phyloP scores from a whole-genome alignment of 2,888 invertebrate genomes.

The Mythimna ferrago region DNA sequence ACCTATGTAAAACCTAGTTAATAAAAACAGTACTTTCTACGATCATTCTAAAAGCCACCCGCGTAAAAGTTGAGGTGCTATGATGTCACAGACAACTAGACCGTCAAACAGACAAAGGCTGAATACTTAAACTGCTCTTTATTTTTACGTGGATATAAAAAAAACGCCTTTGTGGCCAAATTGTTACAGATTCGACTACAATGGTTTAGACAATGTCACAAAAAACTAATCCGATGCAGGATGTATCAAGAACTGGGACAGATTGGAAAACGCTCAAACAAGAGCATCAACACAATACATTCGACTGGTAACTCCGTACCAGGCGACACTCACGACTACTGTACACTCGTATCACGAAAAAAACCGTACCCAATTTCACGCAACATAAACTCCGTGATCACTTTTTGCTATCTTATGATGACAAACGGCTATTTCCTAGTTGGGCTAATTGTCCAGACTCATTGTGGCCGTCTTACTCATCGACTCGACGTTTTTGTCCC shows the following conservation, averaged over 20 bases:
- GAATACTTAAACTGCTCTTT: constrained; percentile 1
- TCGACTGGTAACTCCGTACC: constrained; percentile 37
- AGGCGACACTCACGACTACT: constrained; percentile 59
- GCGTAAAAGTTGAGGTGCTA: not conserved
- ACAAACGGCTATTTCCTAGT: constrained; percentile 85
- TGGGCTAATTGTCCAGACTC: constrained; percentile 78
- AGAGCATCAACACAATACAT: constrained; percentile 50
- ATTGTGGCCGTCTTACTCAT: constrained; percentile 80
- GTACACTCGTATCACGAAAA: constrained; percentile 71
- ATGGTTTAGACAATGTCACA: constrained; percentile 32
- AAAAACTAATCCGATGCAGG: constrained; percentile 46
- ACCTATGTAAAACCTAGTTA: not conserved
- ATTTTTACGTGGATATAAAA: constrained; percentile 10
- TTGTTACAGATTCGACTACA: constrained; percentile 27
- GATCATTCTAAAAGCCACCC: not conserved
- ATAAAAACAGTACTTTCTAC: not conserved
- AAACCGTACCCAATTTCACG: constrained; percentile 87
- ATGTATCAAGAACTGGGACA: constrained; percentile 55
- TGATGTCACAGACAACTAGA: constrained; percentile 25
- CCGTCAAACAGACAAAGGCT: constrained; percentile 20
- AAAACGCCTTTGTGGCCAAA: constrained; percentile 30
- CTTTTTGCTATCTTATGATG: constrained; percentile 86
- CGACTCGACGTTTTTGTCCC: constrained; percentile 79
- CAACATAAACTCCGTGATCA: constrained; percentile 85
- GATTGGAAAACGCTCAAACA: constrained; percentile 51